These are phyloP conservation scores for Asteroscopus sphinx DNA, from an alignment of 2,888 invertebrate genomes.

Conservation along the genomic window DNA sequence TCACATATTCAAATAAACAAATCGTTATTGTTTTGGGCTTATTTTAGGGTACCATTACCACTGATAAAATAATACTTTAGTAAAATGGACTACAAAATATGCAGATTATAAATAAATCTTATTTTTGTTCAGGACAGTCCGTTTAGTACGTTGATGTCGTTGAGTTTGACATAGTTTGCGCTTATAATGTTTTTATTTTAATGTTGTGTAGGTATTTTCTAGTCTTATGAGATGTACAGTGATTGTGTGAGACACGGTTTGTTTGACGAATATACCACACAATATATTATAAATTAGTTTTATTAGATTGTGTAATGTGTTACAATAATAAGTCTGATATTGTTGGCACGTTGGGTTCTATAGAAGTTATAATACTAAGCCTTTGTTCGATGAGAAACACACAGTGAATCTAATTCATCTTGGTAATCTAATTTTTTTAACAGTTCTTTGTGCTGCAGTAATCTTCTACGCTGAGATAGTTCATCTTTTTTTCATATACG, in stretches of 20 bases:
- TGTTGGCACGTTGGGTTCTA: conserved; percentile 17
- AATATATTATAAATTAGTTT: conserved; percentile 40
- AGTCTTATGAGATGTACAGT: conserved; percentile 68
- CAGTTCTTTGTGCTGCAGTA: too few relatives aligned
- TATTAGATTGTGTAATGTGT: conserved; percentile 39
- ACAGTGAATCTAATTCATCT: neutral
- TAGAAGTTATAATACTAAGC: too few relatives aligned
- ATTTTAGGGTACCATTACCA: too few relatives aligned
- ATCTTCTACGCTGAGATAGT: too few relatives aligned
- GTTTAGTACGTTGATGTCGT: conserved; percentile 4
- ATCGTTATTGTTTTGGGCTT: too few relatives aligned
- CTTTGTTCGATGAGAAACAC: neutral
- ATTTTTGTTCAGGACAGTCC: neutral
- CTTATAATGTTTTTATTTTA: conserved; percentile 43
- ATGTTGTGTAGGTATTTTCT: conserved; percentile 67
- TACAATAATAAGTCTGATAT: conserved; percentile 21
- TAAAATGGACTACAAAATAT: too few relatives aligned
- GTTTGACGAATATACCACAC: conserved; percentile 53
- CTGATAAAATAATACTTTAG: too few relatives aligned
- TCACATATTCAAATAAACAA: too few relatives aligned
- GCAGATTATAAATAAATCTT: neutral
- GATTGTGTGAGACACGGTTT: conserved; percentile 51
- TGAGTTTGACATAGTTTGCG: conserved; percentile 43
- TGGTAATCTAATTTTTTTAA: too few relatives aligned
- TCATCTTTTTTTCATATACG: too few relatives aligned